Percentiles rank a stretch among this genome's conserved stretches.
These are phyloP conservation scores for Hypsibius dujardini DNA, from an alignment of 1,140 invertebrate genomes.

Conservation along the genomic window DNA sequence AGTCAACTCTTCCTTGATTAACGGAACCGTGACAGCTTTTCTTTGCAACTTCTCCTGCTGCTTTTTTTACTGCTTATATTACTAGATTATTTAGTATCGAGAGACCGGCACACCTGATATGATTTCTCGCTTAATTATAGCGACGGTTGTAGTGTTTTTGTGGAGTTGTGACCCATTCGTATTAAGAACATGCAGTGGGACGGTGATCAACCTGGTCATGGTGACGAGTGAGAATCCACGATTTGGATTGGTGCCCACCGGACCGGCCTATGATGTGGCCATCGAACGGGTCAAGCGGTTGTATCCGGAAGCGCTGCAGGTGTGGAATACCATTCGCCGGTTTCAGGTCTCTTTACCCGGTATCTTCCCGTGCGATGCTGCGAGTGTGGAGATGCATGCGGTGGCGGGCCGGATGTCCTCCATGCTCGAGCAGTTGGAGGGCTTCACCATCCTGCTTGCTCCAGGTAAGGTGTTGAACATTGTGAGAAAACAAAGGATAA, in stretches of 20 bases:
- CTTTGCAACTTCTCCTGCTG: no score
- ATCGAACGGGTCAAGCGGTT: background rate
- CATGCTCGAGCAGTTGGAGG: background rate
- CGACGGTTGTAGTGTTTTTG: background rate
- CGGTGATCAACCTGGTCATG: background rate
- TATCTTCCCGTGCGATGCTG: background rate
- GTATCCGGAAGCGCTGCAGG: background rate
- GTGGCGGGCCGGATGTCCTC: background rate
- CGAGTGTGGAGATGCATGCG: background rate
- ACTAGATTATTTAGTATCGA: no score
- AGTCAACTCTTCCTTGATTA: no score
- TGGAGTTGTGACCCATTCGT: background rate
- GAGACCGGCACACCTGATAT: background rate
- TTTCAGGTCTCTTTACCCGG: background rate
- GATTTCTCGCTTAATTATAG: background rate
- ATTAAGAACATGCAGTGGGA: no score
- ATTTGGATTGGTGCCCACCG: background rate
- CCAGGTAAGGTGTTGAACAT: conserved; percentile 13
- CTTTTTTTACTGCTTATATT: no score
- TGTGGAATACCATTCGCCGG: background rate
- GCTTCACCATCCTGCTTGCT: background rate
- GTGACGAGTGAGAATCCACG: background rate
- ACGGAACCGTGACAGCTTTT: no score
- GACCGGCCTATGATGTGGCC: conserved; percentile 1
- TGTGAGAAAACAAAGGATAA: no score